Conservation (phyloP, 2,888 invertebrate species). For the Idaea straminata region DNA sequence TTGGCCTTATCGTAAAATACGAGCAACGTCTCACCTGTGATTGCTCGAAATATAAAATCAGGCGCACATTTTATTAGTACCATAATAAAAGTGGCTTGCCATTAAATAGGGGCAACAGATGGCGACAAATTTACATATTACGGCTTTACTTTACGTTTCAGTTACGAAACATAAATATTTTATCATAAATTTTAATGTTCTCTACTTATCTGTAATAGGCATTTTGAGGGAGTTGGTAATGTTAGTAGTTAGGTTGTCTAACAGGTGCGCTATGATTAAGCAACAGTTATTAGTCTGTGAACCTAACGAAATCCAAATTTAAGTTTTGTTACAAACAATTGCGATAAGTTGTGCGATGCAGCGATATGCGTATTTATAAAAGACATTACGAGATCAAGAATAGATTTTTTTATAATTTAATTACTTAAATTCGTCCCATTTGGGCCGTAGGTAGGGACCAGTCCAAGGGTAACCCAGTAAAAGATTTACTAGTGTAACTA, state of each 20-base stretch:
- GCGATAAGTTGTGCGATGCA: too few species aligned
- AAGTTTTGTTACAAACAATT: not conserved
- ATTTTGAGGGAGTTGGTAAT: not conserved
- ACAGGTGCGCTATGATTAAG: not conserved
- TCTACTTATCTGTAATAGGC: conserved; percentile 1
- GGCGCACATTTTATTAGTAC: conserved; percentile 44
- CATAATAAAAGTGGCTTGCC: conserved; percentile 34
- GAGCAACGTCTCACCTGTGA: conserved; percentile 25
- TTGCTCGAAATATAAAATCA: conserved; percentile 44
- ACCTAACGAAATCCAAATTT: not conserved
- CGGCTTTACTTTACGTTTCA: conserved; percentile 34
- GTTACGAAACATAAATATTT: conserved; percentile 19
- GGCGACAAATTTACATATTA: conserved; percentile 38
- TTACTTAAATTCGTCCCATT: too few species aligned
- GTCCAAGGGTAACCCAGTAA: not conserved
- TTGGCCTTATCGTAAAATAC: conserved; percentile 4
- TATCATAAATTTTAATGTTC: conserved; percentile 10
- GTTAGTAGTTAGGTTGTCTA: not conserved
- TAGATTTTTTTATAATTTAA: too few species aligned
- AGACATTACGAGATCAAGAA: too few species aligned
- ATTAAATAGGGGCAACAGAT: conserved; percentile 38
- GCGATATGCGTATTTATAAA: too few species aligned
- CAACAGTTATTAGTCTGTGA: not conserved
- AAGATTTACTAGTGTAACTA: not conserved
- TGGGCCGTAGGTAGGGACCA: too few species aligned